These are phyloP conservation scores for Mobula birostris DNA, from an alignment of 2,113 vertebrate species.

Conservation along the genomic window DNA sequence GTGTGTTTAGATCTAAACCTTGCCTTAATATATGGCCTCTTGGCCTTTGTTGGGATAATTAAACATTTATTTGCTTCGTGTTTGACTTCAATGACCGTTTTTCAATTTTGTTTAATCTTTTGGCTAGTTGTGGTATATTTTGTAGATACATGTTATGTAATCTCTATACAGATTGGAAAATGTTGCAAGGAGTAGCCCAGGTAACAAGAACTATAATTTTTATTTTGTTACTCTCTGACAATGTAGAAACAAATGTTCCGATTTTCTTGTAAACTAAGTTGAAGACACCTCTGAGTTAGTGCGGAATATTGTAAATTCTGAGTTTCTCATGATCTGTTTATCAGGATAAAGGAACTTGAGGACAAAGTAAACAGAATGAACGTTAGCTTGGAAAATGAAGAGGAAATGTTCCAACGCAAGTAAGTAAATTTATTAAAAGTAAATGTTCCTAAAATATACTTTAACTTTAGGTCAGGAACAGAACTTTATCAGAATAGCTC, in stretches of 20 bases:
- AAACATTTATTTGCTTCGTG: too few relatives aligned
- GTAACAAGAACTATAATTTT: not conserved
- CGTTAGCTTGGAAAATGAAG: conserved; percentile 48
- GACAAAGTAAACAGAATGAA: conserved; percentile 47
- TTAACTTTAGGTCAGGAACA: not conserved
- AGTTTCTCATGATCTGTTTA: conserved; percentile 25
- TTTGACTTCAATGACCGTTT: not conserved
- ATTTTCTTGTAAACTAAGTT: not conserved
- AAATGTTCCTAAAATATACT: not conserved
- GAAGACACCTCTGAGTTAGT: not conserved
- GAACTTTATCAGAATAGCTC: not conserved
- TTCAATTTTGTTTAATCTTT: not conserved
- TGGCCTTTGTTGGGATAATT: too few relatives aligned
- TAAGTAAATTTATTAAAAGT: conserved; percentile 47
- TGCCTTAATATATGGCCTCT: too few relatives aligned
- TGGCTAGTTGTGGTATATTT: not conserved
- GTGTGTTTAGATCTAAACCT: too few relatives aligned
- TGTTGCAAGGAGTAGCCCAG: not conserved
- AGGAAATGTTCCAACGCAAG: conserved; percentile 55
- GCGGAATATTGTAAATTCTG: not conserved
- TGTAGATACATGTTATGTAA: not conserved
- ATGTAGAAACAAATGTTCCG: not conserved
- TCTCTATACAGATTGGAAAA: not conserved
- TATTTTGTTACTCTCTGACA: not conserved
- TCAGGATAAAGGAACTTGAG: conserved; percentile 64